Conservation (phyloP, 2,113 vertebrate genomes). For the Cheirogaleus medius region DNA sequence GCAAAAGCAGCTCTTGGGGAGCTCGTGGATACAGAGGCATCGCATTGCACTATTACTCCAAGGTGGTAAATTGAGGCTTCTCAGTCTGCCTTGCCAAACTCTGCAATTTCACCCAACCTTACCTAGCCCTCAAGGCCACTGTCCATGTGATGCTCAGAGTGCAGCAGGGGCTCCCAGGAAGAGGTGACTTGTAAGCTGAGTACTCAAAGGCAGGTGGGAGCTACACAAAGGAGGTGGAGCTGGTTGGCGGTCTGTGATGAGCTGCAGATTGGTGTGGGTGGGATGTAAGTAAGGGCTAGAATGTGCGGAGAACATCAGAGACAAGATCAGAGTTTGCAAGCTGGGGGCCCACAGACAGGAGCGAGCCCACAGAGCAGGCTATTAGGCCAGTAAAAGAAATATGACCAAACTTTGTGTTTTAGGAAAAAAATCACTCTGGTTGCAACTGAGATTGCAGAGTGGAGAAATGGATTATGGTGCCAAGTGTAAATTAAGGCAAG, state of each 20-base stretch:
- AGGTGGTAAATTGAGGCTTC: not conserved
- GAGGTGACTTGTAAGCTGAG: not conserved
- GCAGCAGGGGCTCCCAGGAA: not conserved
- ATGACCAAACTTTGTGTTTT: not conserved
- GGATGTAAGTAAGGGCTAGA: not conserved
- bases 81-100: not conserved
- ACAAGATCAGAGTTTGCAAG: not conserved
- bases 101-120: not conserved
- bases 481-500: no score
- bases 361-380: not conserved
- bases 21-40: not conserved
- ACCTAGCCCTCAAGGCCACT: not conserved
- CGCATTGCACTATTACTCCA: not conserved
- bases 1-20: not conserved
- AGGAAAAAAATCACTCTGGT: not conserved
- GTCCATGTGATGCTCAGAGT: no score
- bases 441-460: not conserved
- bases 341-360: not conserved
- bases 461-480: not conserved
- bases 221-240: no score
- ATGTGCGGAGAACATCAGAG: not conserved
- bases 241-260: not conserved
- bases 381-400: not conserved
- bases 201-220: not conserved
- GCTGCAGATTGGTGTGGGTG: not conserved